A percentile compares a stretch with the other conserved stretches of the same genome.
phyloP scores from a whole-genome alignment of 2,797 vertebrate genomes.

The Coilia nasus region DNA sequence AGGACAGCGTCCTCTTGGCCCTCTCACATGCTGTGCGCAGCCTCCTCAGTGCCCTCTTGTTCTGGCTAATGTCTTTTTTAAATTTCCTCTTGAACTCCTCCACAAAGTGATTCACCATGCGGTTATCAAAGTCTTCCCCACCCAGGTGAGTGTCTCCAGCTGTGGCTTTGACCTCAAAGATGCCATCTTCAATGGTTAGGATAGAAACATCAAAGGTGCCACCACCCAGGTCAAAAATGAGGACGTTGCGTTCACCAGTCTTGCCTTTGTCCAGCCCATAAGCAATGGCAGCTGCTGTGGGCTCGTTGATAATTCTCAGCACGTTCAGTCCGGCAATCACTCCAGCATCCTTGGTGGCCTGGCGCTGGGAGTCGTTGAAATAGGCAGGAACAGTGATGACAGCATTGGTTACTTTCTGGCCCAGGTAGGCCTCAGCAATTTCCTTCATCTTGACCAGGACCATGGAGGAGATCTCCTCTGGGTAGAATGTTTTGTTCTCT shows the following conservation, averaged over 20 bases:
- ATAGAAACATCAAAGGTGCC: constrained; percentile 10
- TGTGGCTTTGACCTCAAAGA: constrained; percentile 13
- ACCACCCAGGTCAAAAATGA: constrained; percentile 14
- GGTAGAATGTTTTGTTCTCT: constrained; percentile 9
- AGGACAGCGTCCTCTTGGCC: constrained; percentile 7
- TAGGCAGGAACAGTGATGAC: constrained; percentile 9
- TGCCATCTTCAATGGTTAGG: constrained; percentile 2
- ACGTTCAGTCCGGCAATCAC: constrained; percentile 2
- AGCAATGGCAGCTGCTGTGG: constrained; percentile 8
- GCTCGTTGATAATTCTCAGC: constrained; percentile 5
- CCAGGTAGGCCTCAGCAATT: constrained; percentile 16
- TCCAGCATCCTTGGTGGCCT: constrained; percentile 10
- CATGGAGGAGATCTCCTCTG: constrained; percentile 10
- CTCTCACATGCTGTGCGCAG: constrained; percentile 9
- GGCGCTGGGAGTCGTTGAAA: constrained; percentile 1
- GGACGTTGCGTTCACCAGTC: background rate
- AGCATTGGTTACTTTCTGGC: background rate
- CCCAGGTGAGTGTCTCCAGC: constrained; percentile 12
- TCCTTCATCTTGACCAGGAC: constrained; percentile 7
- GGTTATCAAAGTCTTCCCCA: constrained; percentile 6
- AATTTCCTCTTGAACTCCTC: constrained; percentile 10
- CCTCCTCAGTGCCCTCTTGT: constrained; percentile 13
- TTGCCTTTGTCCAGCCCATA: constrained; percentile 8
- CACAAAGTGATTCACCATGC: constrained; percentile 17
- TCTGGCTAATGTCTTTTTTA: constrained; percentile 9